These are phyloP conservation scores for Pseudorhombus dupliciocellatus DNA, from an alignment of 2,113 vertebrate genomes.

Conservation along the genomic window DNA sequence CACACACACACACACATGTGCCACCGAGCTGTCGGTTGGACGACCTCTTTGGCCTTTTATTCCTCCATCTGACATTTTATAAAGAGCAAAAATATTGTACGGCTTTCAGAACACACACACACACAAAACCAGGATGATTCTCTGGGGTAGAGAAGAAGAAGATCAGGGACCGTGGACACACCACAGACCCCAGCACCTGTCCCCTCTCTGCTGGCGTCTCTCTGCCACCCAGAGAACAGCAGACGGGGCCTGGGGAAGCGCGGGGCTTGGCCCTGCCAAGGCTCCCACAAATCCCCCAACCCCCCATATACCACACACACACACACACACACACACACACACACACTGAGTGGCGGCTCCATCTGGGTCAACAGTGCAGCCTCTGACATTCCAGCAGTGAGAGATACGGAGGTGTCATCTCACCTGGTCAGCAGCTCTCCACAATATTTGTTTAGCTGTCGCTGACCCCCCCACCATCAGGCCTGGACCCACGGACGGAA, in stretches of 20 bases:
- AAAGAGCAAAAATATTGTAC: no score
- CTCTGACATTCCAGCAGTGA: slow-evolving; percentile 67
- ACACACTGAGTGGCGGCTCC: slow-evolving; percentile 77
- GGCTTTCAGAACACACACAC: no score
- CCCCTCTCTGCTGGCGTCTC: slow-evolving; percentile 73
- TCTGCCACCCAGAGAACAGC: slow-evolving; percentile 56
- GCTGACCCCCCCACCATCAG: no score
- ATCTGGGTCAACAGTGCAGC: slow-evolving; percentile 81
- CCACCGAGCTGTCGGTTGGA: no score
- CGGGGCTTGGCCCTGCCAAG: slow-evolving; percentile 38
- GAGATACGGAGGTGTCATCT: slow-evolving; percentile 66
- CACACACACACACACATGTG: not conserved
- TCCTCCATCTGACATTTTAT: no score
- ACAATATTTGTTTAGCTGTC: slow-evolving; percentile 78
- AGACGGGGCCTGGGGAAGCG: slow-evolving; percentile 60
- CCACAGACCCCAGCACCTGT: slow-evolving; percentile 72
- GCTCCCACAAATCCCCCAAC: slow-evolving; percentile 16
- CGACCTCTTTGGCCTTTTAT: no score
- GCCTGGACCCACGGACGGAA: no score
- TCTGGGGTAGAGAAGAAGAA: slow-evolving; percentile 17
- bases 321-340: slow-evolving; percentile 52
- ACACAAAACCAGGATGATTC: slow-evolving; percentile 2
- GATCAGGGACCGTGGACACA: slow-evolving; percentile 33
- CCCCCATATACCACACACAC: slow-evolving; percentile 27
- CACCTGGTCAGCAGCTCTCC: slow-evolving; percentile 66